Conservation (phyloP, 2,888 invertebrate species). For the Eilema caniola region DNA sequence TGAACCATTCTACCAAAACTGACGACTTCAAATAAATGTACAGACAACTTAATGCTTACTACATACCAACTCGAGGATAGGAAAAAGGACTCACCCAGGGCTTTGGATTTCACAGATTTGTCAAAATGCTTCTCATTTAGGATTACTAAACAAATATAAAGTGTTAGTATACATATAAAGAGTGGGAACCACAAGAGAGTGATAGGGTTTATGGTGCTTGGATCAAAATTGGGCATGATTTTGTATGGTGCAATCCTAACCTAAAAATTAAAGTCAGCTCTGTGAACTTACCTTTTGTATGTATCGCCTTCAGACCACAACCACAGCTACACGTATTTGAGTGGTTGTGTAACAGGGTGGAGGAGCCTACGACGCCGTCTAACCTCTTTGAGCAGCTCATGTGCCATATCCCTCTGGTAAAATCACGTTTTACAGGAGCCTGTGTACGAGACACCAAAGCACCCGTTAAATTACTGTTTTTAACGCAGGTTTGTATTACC, state of each 20-base stretch:
- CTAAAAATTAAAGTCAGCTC: slow-evolving; percentile 59
- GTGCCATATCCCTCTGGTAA: slow-evolving; percentile 91
- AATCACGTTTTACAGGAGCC: slow-evolving; percentile 87
- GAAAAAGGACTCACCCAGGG: slow-evolving; percentile 73
- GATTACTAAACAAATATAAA: slow-evolving; percentile 59
- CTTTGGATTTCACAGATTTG: slow-evolving; percentile 61
- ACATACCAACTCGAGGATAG: not conserved
- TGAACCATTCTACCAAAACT: not conserved
- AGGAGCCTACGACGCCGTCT: slow-evolving; percentile 66
- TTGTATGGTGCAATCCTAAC: slow-evolving; percentile 79
- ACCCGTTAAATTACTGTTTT: slow-evolving; percentile 69
- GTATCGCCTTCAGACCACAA: slow-evolving; percentile 88
- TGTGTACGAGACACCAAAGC: slow-evolving; percentile 75
- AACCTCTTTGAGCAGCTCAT: slow-evolving; percentile 86
- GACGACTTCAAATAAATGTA: not conserved
- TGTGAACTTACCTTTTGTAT: slow-evolving; percentile 89
- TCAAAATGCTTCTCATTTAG: slow-evolving; percentile 65
- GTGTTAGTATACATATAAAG: slow-evolving; percentile 1
- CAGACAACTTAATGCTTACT: not conserved
- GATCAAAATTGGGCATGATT: slow-evolving; percentile 17
- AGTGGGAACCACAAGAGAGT: not conserved
- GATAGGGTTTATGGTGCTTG: not conserved
- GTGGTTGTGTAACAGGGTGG: slow-evolving; percentile 84
- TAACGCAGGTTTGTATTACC: slow-evolving; percentile 75
- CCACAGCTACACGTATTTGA: slow-evolving; percentile 90